Percentiles rank a stretch among this genome's conserved stretches.
phyloP scores from a whole-genome alignment of 2,797 vertebrate species.

The Gouania willdenowi region DNA sequence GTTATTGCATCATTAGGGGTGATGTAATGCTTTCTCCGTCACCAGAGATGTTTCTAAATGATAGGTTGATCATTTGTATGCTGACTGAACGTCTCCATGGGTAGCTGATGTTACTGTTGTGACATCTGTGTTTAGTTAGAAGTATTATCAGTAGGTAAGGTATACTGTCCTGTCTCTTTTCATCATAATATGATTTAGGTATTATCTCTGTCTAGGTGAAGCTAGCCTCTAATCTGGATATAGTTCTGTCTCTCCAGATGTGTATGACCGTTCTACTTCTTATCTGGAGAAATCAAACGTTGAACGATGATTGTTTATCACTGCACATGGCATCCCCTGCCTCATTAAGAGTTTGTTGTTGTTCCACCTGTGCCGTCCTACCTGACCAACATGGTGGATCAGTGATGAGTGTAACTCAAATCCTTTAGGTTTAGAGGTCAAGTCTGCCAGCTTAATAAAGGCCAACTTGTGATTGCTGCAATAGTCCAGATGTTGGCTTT shows the following conservation, averaged over 20 bases:
- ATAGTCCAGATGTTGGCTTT: conserved; percentile 70
- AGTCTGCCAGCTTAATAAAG: conserved; percentile 62
- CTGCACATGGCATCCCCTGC: too few species aligned
- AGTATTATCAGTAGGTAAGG: too few species aligned
- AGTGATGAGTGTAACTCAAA: conserved; percentile 49
- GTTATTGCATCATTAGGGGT: not conserved
- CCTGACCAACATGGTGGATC: conserved; percentile 25
- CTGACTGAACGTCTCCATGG: not conserved
- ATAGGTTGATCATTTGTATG: not conserved
- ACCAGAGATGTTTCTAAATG: conserved; percentile 3
- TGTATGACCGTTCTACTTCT: not conserved
- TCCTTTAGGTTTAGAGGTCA: conserved; percentile 51
- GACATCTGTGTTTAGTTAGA: not conserved
- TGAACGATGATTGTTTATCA: too few species aligned
- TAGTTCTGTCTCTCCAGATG: too few species aligned
- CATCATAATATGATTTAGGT: not conserved
- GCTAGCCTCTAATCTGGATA: conserved; percentile 4
- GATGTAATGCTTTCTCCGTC: not conserved
- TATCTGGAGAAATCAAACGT: too few species aligned
- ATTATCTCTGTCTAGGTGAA: too few species aligned
- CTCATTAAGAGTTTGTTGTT: conserved; percentile 7
- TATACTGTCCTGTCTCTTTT: not conserved
- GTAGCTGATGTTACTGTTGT: not conserved
- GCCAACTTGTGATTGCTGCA: conserved; percentile 68
- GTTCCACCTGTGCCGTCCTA: conserved; percentile 44